A percentile compares a stretch with the other conserved stretches of the same genome.
phyloP scores from a whole-genome alignment of 2,888 invertebrate genomes.

The Machimus rusticus region DNA sequence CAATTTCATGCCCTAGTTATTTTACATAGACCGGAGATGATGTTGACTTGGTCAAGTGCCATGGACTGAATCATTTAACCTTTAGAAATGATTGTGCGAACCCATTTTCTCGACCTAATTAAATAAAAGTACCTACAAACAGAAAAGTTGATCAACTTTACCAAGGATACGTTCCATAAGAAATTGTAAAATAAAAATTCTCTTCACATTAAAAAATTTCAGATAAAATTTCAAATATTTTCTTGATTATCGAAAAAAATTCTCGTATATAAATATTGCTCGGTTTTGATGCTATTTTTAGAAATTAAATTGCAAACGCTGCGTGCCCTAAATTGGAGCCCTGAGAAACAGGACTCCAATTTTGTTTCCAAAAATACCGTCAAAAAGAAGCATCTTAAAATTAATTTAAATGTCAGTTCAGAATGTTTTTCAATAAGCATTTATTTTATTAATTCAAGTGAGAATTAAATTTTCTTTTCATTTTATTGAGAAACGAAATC shows the following conservation, averaged over 20 bases:
- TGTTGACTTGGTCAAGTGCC: neutral
- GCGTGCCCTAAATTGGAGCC: no score
- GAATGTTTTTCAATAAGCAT: no score
- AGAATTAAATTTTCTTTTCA: no score
- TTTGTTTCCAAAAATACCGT: no score
- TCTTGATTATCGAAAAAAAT: no score
- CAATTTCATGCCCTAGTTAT: neutral
- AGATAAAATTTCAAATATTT: neutral
- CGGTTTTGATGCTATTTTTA: no score
- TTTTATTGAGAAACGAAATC: no score
- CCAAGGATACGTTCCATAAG: neutral
- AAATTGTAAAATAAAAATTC: neutral
- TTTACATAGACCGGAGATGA: neutral
- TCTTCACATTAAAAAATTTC: neutral
- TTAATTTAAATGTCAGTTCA: no score
- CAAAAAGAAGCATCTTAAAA: no score
- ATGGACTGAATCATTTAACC: neutral
- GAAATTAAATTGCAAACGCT: no score
- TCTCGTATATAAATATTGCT: neutral
- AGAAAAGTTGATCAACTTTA: neutral
- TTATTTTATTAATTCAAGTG: no score
- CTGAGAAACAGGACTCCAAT: no score
- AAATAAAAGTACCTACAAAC: neutral
- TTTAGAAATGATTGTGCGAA: neutral
- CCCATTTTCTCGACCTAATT: neutral